Percentiles rank a stretch among this genome's conserved stretches.
Evolutionary conservation across 2,888 invertebrate species (phyloP).

Genomic region (Mesorhabditis spiculigera): DNA sequence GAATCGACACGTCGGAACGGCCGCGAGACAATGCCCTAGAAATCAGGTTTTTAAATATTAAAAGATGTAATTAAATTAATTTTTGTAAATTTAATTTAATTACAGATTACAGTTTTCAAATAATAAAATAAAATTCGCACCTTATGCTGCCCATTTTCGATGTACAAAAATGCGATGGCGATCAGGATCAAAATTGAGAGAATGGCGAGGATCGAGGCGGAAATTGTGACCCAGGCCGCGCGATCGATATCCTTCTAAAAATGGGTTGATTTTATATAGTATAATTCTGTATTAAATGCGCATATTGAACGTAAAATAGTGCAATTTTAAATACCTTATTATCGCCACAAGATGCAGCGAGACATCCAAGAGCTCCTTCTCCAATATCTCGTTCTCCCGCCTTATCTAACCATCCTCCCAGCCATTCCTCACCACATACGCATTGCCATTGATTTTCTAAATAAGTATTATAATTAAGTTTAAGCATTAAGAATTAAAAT

Average conservation of each 20-base stretch:
- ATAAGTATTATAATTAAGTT: slow-evolving; percentile 11
- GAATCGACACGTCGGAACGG: slow-evolving; percentile 22
- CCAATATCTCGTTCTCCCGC: slow-evolving; percentile 40
- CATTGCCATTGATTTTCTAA: slow-evolving; percentile 52
- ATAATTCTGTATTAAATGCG: not conserved
- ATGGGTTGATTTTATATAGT: slow-evolving; percentile 11
- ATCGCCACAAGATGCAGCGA: slow-evolving; percentile 24
- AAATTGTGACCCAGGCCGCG: slow-evolving; percentile 49
- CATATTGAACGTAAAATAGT: not conserved
- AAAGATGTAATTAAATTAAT: not conserved
- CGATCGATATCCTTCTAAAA: slow-evolving; percentile 16
- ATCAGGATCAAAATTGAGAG: slow-evolving; percentile 44
- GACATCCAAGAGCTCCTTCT: slow-evolving; percentile 33
- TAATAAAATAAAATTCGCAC: slow-evolving; percentile 10
- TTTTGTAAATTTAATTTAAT: slow-evolving; percentile 8
- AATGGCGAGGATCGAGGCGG: slow-evolving; percentile 48
- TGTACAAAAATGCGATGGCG: slow-evolving; percentile 48
- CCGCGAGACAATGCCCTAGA: slow-evolving; percentile 11
- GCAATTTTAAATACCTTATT: not conserved
- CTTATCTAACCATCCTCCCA: slow-evolving; percentile 45
- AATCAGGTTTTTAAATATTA: not conserved
- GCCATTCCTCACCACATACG: slow-evolving; percentile 53
- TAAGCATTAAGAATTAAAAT: not conserved
- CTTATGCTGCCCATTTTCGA: slow-evolving; percentile 39
- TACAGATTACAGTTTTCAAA: not conserved